Conservation (phyloP, 2,113 vertebrate genomes). For the Hippoglossus stenolepis region DNA sequence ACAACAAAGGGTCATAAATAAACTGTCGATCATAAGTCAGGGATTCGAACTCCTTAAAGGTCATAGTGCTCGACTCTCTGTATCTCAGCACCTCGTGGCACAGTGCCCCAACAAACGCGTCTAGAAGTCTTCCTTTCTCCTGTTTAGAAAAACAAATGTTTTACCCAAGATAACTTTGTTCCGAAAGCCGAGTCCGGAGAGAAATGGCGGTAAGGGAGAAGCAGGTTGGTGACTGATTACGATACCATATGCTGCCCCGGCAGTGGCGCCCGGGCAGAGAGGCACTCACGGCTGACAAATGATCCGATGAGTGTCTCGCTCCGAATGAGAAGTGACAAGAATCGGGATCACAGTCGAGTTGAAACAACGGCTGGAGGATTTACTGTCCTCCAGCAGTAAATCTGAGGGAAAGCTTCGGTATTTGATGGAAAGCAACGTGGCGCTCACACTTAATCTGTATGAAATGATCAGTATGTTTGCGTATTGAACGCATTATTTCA, state of each 20-base stretch:
- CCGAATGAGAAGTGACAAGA: slow-evolving; percentile 76
- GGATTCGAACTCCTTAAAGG: too few species aligned
- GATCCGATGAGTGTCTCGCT: slow-evolving; percentile 62
- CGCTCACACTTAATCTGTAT: neutral
- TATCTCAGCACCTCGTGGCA: too few species aligned
- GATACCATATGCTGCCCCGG: slow-evolving; percentile 59
- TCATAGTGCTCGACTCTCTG: too few species aligned
- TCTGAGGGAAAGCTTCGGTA: slow-evolving; percentile 8
- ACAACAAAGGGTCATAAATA: too few species aligned
- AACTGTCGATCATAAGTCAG: too few species aligned
- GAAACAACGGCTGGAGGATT: slow-evolving; percentile 48
- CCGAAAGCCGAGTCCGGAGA: slow-evolving; percentile 3
- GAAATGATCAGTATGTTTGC: neutral
- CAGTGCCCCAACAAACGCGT: neutral
- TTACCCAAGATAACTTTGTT: slow-evolving; percentile 27
- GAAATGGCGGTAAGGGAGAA: slow-evolving; percentile 12
- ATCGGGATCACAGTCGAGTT: slow-evolving; percentile 61
- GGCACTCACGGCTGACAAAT: slow-evolving; percentile 76
- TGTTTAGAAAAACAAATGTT: neutral
- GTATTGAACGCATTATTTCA: too few species aligned
- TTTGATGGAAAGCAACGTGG: slow-evolving; percentile 18
- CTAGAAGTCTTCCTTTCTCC: neutral
- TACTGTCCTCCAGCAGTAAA: slow-evolving; percentile 43
- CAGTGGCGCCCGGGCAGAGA: slow-evolving; percentile 66
- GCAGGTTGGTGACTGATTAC: slow-evolving; percentile 71